These are phyloP conservation scores for Metopolophium dirhodum DNA, from an alignment of 1,140 invertebrate genomes.

Conservation along the genomic window DNA sequence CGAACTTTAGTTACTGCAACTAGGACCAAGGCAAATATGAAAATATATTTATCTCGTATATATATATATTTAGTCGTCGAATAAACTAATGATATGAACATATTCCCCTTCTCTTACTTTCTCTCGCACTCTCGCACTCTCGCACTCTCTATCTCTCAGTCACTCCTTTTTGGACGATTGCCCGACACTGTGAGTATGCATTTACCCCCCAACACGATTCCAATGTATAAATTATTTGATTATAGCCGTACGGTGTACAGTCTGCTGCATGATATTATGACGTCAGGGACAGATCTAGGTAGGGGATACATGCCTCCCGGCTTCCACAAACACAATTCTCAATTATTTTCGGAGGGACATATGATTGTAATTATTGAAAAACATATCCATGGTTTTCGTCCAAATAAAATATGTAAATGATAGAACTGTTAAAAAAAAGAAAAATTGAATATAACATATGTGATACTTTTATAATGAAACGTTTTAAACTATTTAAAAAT, in stretches of 20 bases:
- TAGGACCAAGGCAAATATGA: background rate
- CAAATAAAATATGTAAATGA: background rate
- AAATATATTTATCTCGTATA: background rate
- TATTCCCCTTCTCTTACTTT: background rate
- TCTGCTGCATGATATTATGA: background rate
- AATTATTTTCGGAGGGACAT: background rate
- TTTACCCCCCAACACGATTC: background rate
- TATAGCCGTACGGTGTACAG: background rate
- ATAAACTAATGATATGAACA: background rate
- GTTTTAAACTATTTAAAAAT: background rate
- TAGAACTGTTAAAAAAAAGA: background rate
- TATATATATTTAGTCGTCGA: background rate
- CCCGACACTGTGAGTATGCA: background rate
- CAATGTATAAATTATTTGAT: background rate
- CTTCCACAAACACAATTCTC: background rate
- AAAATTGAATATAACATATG: background rate
- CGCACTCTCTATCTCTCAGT: background rate
- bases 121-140: background rate
- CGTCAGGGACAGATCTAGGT: background rate
- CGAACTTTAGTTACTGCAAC: no score
- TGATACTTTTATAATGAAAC: background rate
- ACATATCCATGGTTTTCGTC: background rate
- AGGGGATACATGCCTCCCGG: background rate
- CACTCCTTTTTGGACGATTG: background rate
- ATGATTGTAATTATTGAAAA: background rate